These are phyloP conservation scores for Scaptomyza reducta DNA, from an alignment of 2,888 invertebrate genomes.

Conservation along the genomic window DNA sequence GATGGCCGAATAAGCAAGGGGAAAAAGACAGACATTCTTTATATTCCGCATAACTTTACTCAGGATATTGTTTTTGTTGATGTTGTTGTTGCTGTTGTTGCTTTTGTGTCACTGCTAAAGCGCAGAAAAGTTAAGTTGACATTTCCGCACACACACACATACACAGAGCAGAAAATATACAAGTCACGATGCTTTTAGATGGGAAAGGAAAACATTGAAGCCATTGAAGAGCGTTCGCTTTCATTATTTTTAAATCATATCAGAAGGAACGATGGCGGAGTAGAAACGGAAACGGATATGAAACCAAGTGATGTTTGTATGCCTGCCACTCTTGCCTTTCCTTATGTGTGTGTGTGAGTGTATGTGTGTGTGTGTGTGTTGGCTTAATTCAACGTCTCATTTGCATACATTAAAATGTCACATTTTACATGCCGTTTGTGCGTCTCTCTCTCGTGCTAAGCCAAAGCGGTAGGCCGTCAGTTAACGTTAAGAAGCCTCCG, in stretches of 20 bases:
- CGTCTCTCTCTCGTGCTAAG: slow-evolving; percentile 52
- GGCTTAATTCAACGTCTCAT: slow-evolving; percentile 78
- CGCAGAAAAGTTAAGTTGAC: slow-evolving; percentile 72
- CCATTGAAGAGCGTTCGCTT: slow-evolving; percentile 59
- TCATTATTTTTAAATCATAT: slow-evolving; percentile 80
- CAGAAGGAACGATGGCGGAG: slow-evolving; percentile 42
- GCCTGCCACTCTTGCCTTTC: slow-evolving; percentile 5
- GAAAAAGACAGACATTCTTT: slow-evolving; percentile 34
- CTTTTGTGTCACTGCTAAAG: slow-evolving; percentile 48
- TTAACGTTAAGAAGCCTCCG: slow-evolving; percentile 66
- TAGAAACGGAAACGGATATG: slow-evolving; percentile 66
- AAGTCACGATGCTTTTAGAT: slow-evolving; percentile 35
- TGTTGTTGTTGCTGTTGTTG: slow-evolving; percentile 26
- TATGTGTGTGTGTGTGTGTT: slow-evolving; percentile 39
- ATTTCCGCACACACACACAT: slow-evolving; percentile 59
- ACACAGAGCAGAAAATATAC: slow-evolving; percentile 23
- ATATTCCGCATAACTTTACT: slow-evolving; percentile 29
- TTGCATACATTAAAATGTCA: slow-evolving; percentile 80
- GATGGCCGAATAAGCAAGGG: background rate
- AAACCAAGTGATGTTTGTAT: slow-evolving; percentile 61
- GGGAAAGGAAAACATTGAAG: slow-evolving; percentile 43
- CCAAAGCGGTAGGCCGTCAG: slow-evolving; percentile 67
- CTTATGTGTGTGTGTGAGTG: slow-evolving; percentile 18
- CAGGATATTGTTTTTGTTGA: background rate
- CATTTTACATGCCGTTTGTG: slow-evolving; percentile 80